A percentile compares a stretch with the other conserved stretches of the same genome.
Evolutionary conservation across 2,797 vertebrate species (phyloP).

Genomic region (Adelosebastes latens): DNA sequence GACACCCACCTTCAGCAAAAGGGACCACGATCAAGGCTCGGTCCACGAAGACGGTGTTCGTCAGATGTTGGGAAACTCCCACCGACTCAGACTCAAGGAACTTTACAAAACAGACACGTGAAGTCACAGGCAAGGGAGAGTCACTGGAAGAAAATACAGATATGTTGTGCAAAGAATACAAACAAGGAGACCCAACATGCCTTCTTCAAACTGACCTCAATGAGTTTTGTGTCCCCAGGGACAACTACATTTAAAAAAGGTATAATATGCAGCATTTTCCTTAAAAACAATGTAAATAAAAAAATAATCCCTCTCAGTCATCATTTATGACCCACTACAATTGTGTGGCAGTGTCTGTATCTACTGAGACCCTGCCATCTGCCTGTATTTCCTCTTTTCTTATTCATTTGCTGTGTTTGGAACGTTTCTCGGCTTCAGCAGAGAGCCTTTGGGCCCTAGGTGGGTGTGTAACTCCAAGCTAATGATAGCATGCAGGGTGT

Average conservation of each 20-base stretch:
- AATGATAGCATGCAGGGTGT: background rate
- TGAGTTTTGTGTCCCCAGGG: constrained; percentile 2
- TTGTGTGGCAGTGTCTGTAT: background rate
- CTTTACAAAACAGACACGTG: constrained; percentile 99
- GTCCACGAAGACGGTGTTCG: constrained; percentile 99
- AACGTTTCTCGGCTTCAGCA: background rate
- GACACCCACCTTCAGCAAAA: constrained; percentile 98
- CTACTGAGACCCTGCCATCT: background rate
- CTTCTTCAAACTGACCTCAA: constrained; percentile 33
- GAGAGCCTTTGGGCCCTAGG: background rate
- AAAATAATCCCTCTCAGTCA: background rate
- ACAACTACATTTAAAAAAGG: background rate
- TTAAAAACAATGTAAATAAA: background rate
- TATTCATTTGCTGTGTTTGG: background rate
- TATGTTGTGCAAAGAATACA: constrained; percentile 86
- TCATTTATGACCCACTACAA: background rate
- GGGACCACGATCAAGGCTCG: constrained; percentile 99
- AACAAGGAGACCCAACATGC: constrained; percentile 65
- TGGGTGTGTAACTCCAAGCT: background rate
- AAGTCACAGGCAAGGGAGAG: constrained; percentile 99
- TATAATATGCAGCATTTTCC: background rate
- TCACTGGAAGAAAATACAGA: constrained; percentile 93
- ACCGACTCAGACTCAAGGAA: constrained; percentile 98
- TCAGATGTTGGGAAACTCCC: constrained; percentile 98
- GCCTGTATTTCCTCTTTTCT: background rate